Base-by-base conservation (phyloP, 2,113 vertebrate species). In the Vidua chalybeata region DNA sequence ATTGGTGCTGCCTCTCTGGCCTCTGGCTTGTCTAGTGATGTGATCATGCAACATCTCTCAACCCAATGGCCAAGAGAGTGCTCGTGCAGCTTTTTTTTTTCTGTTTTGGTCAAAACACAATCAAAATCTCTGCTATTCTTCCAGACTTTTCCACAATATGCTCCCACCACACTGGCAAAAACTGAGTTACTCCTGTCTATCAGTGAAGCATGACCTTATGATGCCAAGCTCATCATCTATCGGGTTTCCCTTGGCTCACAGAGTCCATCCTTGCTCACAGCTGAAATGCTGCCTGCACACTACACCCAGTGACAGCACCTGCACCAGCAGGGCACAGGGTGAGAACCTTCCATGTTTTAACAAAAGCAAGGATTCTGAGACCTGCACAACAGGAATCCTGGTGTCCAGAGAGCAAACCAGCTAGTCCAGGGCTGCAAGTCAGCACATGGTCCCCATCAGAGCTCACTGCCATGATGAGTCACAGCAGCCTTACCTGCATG, bases 401-500 rank as follows among this genome's bases (percentile, higher is more conserved):
- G 10, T 18, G 15, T 37, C 35, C 3, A 3, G 55, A 87, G 30
- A 30, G 20, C 31, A 76, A 84, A 54, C 13, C 5, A 5, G 0
- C 17, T 21, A 52, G 8, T 46, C 13, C 68, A 69, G 19, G 24
- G 33, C 37, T 91, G 55, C 56, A 62, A 54, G 33, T 46, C 5
- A 2, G 35, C n/a, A 19, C 16, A 23, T 6, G 0, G 0, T 41
- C 17, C n/a, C 27, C 43, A 17, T 0, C 0, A 63, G 13, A 75
- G n/a, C 6, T 64, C 64, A n/a, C 10, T 74, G 76, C 62, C 11
- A 3, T 7, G 26, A 5, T 0, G 15, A 9, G 54, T 31, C 18
- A 27, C 7, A 56, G 37, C 18, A 75, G 61, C 56, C n/a, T 72
- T 2, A 2, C 7, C 11, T 31, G 61, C 20, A 23, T 0, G 5